Evolutionary conservation across 2,888 invertebrate genomes (phyloP), one percentile per base, ranked within the genome.

Genomic region (Stenichneumon culpator): DNA sequence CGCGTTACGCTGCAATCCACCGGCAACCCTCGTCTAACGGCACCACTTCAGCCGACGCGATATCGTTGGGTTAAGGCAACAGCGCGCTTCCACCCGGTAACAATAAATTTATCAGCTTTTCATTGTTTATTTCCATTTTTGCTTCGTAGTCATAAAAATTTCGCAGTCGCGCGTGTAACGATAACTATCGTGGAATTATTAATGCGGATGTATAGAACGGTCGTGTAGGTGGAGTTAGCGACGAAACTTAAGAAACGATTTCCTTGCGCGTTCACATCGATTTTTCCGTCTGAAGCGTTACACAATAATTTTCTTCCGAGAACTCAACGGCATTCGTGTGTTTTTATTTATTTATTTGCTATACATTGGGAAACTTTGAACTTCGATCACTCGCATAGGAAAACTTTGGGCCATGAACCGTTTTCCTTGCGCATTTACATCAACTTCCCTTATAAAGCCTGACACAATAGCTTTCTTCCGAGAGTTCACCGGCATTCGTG

Each of bases 1-100:
- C 44, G 69, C 39, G 60, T 74, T 39, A 19, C 68, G 82, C 44
- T 69, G 73, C 60, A 80, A 77, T 78, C 47, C 60, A 63, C 67
- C 57, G 50, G 47, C 77, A 63, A 39, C 50, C 69, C 63, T 79
- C 52, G 11, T 28, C 19, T 39, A 52, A 47, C 39, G 73, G 25
- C 39, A 54, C 16, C 16, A 47, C 36, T 14, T 68, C 44, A 22
- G 32, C 19, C 11, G 1, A 14, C 28, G 60, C 60, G 32, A 32
- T 63, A 16, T 32, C 16, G 32, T 7, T 16, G 32, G 28, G 32
- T 3, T 28, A 25, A 57, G 57, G 57, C 25, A 25, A 25, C n/a
- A 14, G 44, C 14, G 44, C 16, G 14, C 16, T 44, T 44, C 16
- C 44, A 44, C 14, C 14, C 4, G 44, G 44, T 44, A 16, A 44